These are phyloP conservation scores for Pygmarrhopalites habei DNA, from an alignment of 1,140 invertebrate genomes.

Conservation along the genomic window DNA sequence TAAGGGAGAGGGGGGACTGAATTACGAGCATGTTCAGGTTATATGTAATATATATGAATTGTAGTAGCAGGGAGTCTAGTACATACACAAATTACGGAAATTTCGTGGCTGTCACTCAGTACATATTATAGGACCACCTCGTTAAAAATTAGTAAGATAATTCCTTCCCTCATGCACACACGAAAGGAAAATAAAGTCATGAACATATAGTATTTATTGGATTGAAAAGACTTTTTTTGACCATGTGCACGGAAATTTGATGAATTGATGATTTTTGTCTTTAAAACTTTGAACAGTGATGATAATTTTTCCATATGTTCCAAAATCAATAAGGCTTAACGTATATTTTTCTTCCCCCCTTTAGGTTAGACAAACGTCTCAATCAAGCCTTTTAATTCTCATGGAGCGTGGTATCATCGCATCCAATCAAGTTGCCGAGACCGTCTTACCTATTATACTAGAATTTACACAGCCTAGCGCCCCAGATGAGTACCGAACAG, in stretches of 20 bases:
- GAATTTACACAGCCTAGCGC: slow-evolving; percentile 45
- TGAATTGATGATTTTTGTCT: no score
- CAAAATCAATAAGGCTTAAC: no score
- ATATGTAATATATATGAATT: neutral
- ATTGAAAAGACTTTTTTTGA: no score
- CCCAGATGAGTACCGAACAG: slow-evolving; percentile 50
- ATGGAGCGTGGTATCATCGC: slow-evolving; percentile 56
- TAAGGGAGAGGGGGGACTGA: no score
- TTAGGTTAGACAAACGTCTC: slow-evolving; percentile 57
- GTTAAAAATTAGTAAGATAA: neutral
- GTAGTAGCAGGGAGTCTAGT: neutral
- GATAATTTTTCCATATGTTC: no score
- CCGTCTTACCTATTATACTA: slow-evolving; percentile 53
- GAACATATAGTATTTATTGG: no score
- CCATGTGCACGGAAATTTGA: no score
- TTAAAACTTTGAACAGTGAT: no score
- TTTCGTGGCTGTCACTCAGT: slow-evolving; percentile 1
- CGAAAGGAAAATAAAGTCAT: no score
- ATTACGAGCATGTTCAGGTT: no score
- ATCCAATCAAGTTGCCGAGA: slow-evolving; percentile 52
- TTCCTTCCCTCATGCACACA: no score
- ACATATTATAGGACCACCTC: neutral
- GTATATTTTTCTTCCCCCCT: neutral
- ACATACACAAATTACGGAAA: neutral
- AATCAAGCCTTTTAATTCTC: slow-evolving; percentile 53